Base-by-base conservation (phyloP, 2,888 invertebrate species). In the Limnephilus auricula region DNA sequence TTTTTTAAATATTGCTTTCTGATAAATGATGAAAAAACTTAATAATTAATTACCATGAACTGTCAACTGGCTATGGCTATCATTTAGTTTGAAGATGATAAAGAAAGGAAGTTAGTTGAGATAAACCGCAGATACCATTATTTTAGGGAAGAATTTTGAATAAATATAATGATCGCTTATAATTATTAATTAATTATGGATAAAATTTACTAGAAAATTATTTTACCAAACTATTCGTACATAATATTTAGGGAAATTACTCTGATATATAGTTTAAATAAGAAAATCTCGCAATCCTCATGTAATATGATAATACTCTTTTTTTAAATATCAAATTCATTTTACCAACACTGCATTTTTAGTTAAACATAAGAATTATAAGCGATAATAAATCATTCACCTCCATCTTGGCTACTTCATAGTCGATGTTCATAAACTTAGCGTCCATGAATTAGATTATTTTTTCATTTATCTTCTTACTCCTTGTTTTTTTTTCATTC, bases 101-200 rank as follows among this genome's bases (percentile, higher is more conserved):
- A 65, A 65, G 25, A 25, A 65, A 25, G 25, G 50, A 45, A 45
- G 15, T 13, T 34, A 34, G 45, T 45, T 65, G 50, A 65, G 13
- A 15, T n/a, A 65, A n/a, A 65, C 25, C 25, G 25, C 65, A 65
- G 65, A 65, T 65, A 65, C 65, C 65, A 82, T 34, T 82, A 82
- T 82, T 34, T 37, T 82, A 31, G 18, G 32, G 87, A 88, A 88
- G 30, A 88, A 78, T 25, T 88, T 40, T 32, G 87, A 88, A 79
- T 78, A 78, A 88, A 40, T 50, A 45, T 88, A 88, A 88, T 88
- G 78, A 88, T 88, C 78, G 78, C 87, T 88, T 88, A 88, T 78
- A 40, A 78, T 85, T 40, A 85, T 88, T 78, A 88, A 88, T 88
- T 78, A 32, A 88, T 83, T 83, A 78, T 78, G 50, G 15, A 78